Evolutionary conservation across 2,888 invertebrate species (phyloP), one percentile per base, ranked within the genome.

Genomic region (Cremastobaeus sp.): DNA sequence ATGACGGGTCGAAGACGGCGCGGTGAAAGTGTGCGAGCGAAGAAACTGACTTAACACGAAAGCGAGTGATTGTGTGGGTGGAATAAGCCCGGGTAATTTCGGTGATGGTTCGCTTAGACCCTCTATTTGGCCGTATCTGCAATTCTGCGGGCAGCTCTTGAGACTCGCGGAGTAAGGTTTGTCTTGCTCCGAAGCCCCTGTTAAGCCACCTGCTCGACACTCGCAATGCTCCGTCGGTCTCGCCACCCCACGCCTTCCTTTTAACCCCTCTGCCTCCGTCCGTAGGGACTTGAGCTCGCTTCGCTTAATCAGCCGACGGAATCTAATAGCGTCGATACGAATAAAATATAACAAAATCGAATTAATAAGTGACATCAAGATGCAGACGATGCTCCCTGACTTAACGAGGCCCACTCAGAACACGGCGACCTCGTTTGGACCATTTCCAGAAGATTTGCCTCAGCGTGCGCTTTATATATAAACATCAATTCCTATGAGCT

Each of bases 21-120:
- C 18, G 20, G 25, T 43, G 47, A 65, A 59, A 32, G 47, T 12
- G 41, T 8, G 15, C 35, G 43, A 18, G 25, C 25, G 57, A 37
- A 34, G 50, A 52, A 11, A 39, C 47, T 28, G 72, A 59, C 54
- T 65, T 54, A 72, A 72, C 65, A 55, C 60, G 68, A 54, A 60
- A 66, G 57, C 62, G 66, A 62, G 66, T 62, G 43, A 57, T 62
- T 68, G 66, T 70, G 72, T 62, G 57, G 65, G 50, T 60, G 70
- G 59, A 71, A 68, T 66, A 64, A 74, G 69, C 64, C 80, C 76
- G 77, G 81, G 83, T 84, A 85, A 85, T 85, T 85, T 84, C 81
- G 81, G 82, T 84, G 86, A 86, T 85, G 83, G 84, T 82, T 79
- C 80, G 82, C 83, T 85, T 82, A 84, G 65, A 50, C 66, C 78